These are phyloP conservation scores for Haemorhous mexicanus DNA, from an alignment of 2,113 vertebrate species.

Conservation along the genomic window DNA sequence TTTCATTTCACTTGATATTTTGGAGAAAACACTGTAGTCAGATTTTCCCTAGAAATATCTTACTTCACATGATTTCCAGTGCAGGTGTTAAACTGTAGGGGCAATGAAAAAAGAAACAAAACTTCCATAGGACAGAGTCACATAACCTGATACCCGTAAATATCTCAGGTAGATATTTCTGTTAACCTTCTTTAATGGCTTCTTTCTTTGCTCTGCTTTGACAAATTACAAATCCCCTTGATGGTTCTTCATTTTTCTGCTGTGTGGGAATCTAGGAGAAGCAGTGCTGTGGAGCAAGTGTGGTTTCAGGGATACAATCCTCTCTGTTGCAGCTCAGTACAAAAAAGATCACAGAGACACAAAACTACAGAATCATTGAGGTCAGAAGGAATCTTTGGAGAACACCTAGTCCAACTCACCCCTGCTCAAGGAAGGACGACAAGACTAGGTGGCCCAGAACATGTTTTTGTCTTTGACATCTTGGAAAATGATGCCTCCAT, in stretches of 20 bases:
- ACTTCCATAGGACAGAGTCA: background rate
- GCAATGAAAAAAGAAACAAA: background rate
- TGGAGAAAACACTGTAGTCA: background rate
- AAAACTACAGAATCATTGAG: background rate
- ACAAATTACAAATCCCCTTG: background rate
- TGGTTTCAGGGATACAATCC: background rate
- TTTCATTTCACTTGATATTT: background rate
- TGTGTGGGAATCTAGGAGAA: background rate
- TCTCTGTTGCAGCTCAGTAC: background rate
- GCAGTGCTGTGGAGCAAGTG: background rate
- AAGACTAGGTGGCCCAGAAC: background rate
- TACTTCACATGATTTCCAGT: background rate
- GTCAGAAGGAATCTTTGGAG: background rate
- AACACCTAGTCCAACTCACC: accelerated
- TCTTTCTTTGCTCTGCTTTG: background rate
- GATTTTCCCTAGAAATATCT: background rate
- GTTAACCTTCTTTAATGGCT: background rate
- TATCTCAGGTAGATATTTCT: background rate
- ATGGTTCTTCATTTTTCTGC: background rate
- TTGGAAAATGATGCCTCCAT: background rate
- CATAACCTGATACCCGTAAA: background rate
- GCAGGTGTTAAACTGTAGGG: background rate
- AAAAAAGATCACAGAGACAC: background rate
- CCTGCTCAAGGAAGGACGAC: background rate
- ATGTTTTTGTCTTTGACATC: background rate